Conservation (phyloP, 2,888 invertebrate genomes). For the Cepaea hortensis region DNA sequence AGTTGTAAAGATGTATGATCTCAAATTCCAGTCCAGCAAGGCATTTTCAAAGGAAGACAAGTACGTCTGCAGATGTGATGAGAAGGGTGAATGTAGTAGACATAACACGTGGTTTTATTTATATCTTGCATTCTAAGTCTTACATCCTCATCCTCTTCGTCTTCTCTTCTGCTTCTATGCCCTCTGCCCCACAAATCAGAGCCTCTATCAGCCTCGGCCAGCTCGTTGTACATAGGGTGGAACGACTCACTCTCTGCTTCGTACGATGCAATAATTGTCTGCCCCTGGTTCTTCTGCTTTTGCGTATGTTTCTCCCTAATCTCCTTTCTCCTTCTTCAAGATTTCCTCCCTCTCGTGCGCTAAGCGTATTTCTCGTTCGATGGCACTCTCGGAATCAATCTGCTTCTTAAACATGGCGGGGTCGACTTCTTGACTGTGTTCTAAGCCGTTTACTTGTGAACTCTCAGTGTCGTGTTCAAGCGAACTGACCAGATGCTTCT, state of each 20-base stretch:
- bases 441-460: neutral
- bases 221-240: conserved; percentile 63
- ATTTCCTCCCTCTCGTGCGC: conserved; percentile 72
- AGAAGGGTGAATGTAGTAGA: neutral
- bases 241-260: conserved; percentile 52
- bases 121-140: neutral
- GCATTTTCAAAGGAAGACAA: no score
- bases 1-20: no score
- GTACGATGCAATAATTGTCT: conserved; percentile 36
- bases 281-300: conserved; percentile 48
- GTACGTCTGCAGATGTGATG: neutral
- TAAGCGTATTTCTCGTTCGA: conserved; percentile 72
- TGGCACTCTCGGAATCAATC: conserved; percentile 66
- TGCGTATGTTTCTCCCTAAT: conserved; percentile 57
- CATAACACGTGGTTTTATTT: neutral
- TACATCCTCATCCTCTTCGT: conserved; percentile 60
- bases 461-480: conserved; percentile 5
- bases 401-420: conserved; percentile 19
- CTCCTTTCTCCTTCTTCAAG: conserved; percentile 64
- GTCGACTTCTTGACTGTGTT: neutral
- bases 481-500: neutral
- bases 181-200: conserved; percentile 64
- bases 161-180: conserved; percentile 59
- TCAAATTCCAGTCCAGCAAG: no score
- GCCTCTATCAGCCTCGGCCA: conserved; percentile 72